These are phyloP conservation scores for Limnephilus rhombicus DNA, from an alignment of 2,888 invertebrate species.

Conservation along the genomic window DNA sequence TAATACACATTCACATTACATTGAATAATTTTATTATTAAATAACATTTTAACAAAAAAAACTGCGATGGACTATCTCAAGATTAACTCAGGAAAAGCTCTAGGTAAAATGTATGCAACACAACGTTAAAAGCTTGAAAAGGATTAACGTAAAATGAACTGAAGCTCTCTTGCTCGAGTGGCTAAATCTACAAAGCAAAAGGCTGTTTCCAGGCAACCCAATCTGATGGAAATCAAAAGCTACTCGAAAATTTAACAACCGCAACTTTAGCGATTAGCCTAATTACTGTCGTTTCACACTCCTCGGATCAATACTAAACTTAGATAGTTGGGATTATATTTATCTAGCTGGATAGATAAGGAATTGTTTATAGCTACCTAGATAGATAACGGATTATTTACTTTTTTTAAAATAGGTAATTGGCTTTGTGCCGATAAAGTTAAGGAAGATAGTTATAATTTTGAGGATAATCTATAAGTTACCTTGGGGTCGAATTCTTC, in stretches of 20 bases:
- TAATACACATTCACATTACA: neutral
- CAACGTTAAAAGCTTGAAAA: slow-evolving; percentile 1
- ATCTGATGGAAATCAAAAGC: neutral
- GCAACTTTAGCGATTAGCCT: neutral
- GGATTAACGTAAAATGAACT: neutral
- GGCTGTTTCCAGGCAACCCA: slow-evolving; percentile 35
- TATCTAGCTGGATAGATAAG: too few species aligned
- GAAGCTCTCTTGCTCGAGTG: neutral
- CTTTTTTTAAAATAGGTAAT: too few species aligned
- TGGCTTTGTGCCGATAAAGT: too few species aligned
- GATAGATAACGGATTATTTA: neutral
- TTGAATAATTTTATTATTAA: neutral
- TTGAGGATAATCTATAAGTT: too few species aligned
- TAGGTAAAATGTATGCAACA: neutral
- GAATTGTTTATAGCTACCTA: too few species aligned
- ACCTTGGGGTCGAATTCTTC: too few species aligned
- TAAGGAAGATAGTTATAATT: too few species aligned
- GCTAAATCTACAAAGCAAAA: slow-evolving; percentile 33
- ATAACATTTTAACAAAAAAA: neutral
- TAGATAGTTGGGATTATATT: neutral
- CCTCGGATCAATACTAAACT: slow-evolving; percentile 20
- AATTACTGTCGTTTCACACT: slow-evolving; percentile 12
- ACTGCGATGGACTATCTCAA: neutral
- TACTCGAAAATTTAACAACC: slow-evolving; percentile 9
- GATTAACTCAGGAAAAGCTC: neutral